A percentile compares a stretch with the other conserved stretches of the same genome.
These are phyloP conservation scores for Hymenochirus boettgeri DNA, from an alignment of 2,113 vertebrate genomes.

Conservation along the genomic window DNA sequence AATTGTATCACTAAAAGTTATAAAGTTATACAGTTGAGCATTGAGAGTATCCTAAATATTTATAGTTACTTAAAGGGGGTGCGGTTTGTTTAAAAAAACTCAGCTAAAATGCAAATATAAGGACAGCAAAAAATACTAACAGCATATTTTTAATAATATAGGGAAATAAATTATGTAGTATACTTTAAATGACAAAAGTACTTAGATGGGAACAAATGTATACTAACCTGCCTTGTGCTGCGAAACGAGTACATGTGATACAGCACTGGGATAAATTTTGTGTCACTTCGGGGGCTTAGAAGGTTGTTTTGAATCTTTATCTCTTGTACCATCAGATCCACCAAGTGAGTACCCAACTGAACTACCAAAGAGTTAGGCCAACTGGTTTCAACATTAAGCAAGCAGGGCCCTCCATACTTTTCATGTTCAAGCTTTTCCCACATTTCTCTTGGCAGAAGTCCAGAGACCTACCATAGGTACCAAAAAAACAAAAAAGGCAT, in stretches of 20 bases:
- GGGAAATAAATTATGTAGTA: too few species aligned
- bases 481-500: background rate
- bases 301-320: conserved; percentile 70
- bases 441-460: conserved; percentile 72
- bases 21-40: too few species aligned
- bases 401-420: conserved; percentile 54
- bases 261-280: conserved; percentile 71
- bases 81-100: too few species aligned
- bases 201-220: too few species aligned
- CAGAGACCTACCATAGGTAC: background rate
- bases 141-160: too few species aligned
- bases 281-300: conserved; percentile 45
- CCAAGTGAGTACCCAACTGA: conserved; percentile 76
- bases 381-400: conserved; percentile 50
- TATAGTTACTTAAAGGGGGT: too few species aligned
- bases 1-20: too few species aligned
- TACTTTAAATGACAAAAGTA: too few species aligned
- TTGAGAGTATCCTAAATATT: too few species aligned
- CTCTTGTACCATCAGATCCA: conserved; percentile 78
- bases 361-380: conserved; percentile 69
- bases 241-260: conserved; percentile 93
- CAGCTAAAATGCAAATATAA: too few species aligned
- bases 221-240: conserved; percentile 73
- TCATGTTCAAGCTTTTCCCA: conserved; percentile 73
- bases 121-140: too few species aligned